A percentile compares a stretch with the other conserved stretches of the same genome.
These are phyloP conservation scores for Petrosia ficiformis DNA, from an alignment of 37 sponge, comb jelly and placozoan species.

Conservation along the genomic window DNA sequence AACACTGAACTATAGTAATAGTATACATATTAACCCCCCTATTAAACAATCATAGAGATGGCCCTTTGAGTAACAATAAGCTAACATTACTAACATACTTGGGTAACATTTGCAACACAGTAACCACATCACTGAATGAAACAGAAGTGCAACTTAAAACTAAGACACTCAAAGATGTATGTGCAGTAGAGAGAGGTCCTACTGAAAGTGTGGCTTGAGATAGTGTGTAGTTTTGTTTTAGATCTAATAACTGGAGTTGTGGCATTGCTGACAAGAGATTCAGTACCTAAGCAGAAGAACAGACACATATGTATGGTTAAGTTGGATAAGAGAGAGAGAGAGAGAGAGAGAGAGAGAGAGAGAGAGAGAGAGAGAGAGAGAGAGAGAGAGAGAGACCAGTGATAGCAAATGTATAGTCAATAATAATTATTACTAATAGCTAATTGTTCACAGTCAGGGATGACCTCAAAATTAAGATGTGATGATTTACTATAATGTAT, in stretches of 20 bases:
- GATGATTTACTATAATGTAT: no score
- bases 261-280: background rate
- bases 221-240: background rate
- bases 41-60: no score
- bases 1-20: no score
- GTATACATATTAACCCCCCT: background rate
- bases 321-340: constrained; percentile 5
- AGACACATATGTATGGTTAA: background rate
- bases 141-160: constrained; percentile 1
- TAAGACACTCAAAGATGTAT: background rate
- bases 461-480: no score
- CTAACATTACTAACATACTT: constrained; percentile 1
- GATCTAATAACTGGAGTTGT: background rate
- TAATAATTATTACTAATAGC: no score
- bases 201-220: background rate
- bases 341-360: background rate
- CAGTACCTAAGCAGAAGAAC: no score
- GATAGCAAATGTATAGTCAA: background rate
- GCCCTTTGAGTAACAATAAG: no score
- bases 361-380: background rate
- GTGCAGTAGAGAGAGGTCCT: background rate
- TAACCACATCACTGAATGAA: background rate
- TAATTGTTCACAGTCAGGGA: no score
- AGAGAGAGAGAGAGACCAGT: no score
- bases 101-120: background rate